Evolutionary conservation across 2,888 invertebrate genomes (phyloP), one percentile per base, ranked within the genome.

Genomic region (Nomada flava): DNA sequence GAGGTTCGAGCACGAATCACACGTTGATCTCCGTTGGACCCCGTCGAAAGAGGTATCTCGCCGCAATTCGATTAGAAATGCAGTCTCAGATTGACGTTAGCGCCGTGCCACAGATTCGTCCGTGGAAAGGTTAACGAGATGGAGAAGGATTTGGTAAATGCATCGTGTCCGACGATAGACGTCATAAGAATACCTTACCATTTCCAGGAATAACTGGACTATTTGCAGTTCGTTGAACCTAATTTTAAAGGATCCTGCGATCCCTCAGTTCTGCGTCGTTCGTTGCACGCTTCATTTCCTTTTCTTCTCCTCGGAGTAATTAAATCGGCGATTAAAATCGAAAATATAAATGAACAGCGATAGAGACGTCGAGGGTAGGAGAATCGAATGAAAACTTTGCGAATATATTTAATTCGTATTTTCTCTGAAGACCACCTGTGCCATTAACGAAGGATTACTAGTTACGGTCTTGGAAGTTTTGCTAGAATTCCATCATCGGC

Each of bases 211-310:
- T n/a, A 82, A 78, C 26, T 63, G 59, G 65, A 50, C 68, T 71
- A 69, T 29, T 63, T 69, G 67, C 59, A 10, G 83, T 83, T 82
- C 83, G 71, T 82, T 83, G 78, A 82, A 83, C 83, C 42, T 55
- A 20, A n/a, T 72, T 76, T 82, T 65, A 13, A 36, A 68, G n/a
- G 52, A 65, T 53, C 44, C 69, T 7, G 23, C 36, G 60, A 71
- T n/a, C 59, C 20, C 18, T 26, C 23, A 15, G 10, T 42, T 29
- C 15, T 47, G 13, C 42, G 23, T 70, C 57, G 47, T n/a, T 7
- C 1, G 5, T 60, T 20, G 50, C 29, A 15, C 47, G 26, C 71
- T 59, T 7, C 36, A 13, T 52, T 55, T 50, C 29, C 52, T 29
- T 50, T n/a, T 10, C 20, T 10, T 47, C 36, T n/a, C n/a, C n/a